Conservation (phyloP, 2,888 invertebrate genomes). For the Heliconius hortense region DNA sequence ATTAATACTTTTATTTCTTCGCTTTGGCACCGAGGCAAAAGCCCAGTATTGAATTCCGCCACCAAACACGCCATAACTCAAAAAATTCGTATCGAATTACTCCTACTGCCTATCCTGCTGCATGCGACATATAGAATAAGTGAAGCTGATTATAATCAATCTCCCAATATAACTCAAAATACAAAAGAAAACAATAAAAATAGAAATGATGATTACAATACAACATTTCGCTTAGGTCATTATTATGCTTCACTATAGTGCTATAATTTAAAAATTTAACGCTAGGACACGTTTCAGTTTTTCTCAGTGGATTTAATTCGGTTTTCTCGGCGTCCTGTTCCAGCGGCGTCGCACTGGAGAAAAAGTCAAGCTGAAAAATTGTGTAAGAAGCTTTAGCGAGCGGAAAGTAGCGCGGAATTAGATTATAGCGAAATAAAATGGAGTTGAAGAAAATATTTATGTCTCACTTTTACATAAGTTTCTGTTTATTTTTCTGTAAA, state of each 20-base stretch:
- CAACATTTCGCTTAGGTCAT: slow-evolving; percentile 13
- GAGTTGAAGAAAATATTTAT: slow-evolving; percentile 31
- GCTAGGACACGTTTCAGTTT: slow-evolving; percentile 39
- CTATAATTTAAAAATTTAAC: slow-evolving; percentile 35
- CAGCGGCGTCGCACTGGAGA: slow-evolving; percentile 31
- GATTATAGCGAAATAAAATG: slow-evolving; percentile 36
- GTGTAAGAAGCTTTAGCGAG: slow-evolving; percentile 34
- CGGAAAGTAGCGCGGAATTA: slow-evolving; percentile 34
- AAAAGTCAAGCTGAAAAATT: slow-evolving; percentile 37
- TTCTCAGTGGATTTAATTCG: slow-evolving; percentile 38
- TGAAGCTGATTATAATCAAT: too few relatives aligned
- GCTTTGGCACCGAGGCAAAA: too few relatives aligned
- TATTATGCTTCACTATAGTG: slow-evolving; percentile 27
- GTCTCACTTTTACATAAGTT: slow-evolving; percentile 24
- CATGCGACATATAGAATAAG: too few relatives aligned
- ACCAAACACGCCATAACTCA: too few relatives aligned
- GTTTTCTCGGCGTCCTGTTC: slow-evolving; percentile 37
- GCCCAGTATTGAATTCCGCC: too few relatives aligned
- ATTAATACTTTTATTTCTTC: too few relatives aligned
- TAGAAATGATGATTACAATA: background rate
- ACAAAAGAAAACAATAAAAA: background rate
- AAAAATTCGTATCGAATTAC: too few relatives aligned
- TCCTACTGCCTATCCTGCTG: too few relatives aligned
- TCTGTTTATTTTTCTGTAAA: slow-evolving; percentile 12
- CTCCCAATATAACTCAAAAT: too few relatives aligned